Conservation (phyloP, 2,888 invertebrate genomes). For the Dendrolimus pini region DNA sequence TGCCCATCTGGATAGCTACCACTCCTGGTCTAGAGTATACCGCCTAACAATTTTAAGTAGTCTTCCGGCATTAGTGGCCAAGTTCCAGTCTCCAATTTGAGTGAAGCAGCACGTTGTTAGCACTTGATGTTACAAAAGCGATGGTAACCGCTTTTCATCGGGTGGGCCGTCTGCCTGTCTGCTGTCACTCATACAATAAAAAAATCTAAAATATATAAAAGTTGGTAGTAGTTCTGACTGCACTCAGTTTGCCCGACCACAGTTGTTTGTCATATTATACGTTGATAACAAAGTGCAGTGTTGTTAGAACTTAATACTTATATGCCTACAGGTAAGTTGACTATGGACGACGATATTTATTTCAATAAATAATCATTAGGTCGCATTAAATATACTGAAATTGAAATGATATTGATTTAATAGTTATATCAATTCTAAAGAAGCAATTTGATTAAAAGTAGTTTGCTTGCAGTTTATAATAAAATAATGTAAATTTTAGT, state of each 20-base stretch:
- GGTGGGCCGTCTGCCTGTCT: background rate
- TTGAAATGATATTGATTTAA: too few relatives aligned
- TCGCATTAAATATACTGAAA: too few relatives aligned
- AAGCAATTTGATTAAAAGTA: too few relatives aligned
- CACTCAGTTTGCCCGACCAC: background rate
- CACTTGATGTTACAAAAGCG: background rate
- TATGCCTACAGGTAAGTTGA: conserved; percentile 3
- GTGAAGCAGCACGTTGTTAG: background rate
- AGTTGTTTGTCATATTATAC: conserved; percentile 4
- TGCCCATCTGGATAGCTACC: background rate
- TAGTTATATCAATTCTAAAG: too few relatives aligned
- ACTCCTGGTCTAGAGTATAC: background rate
- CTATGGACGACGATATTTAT: too few relatives aligned
- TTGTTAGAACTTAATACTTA: background rate
- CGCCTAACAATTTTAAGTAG: background rate
- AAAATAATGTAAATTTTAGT: too few relatives aligned
- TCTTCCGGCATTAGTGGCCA: background rate
- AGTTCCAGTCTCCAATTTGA: background rate
- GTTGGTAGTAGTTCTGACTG: background rate
- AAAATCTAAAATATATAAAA: background rate
- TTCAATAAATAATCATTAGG: too few relatives aligned
- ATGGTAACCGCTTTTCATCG: background rate
- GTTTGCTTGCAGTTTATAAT: too few relatives aligned
- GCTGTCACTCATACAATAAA: background rate
- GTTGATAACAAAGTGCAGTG: background rate